Conservation (phyloP, 53 echinoderm and acorn worm genomes). For the Crossaster papposus region DNA sequence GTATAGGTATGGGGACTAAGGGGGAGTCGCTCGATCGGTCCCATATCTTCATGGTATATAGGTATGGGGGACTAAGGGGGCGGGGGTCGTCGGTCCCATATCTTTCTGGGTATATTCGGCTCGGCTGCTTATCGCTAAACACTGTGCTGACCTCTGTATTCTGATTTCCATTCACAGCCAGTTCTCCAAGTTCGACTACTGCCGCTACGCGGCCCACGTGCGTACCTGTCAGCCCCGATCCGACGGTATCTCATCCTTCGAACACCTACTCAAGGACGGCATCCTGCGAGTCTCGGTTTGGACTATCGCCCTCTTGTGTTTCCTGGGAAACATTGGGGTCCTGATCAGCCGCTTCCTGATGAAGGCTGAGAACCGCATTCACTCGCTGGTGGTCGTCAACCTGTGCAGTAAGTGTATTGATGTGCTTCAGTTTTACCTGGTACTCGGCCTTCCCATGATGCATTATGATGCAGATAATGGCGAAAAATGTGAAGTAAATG, state of each 20-base stretch:
- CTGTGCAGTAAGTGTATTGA: constrained; percentile 79
- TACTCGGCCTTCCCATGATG: not conserved
- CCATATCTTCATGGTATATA: no score
- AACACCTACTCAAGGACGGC: constrained; percentile 80
- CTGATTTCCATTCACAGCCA: constrained; percentile 21
- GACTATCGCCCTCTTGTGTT: constrained; percentile 86
- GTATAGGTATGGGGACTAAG: no score
- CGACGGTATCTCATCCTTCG: constrained; percentile 90
- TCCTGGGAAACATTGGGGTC: constrained; percentile 84
- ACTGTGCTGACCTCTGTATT: no score
- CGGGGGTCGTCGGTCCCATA: no score
- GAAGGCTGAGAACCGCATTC: constrained; percentile 87
- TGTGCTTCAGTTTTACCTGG: not conserved
- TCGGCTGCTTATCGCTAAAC: no score
- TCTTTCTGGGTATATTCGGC: no score
- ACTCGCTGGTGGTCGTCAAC: constrained; percentile 90
- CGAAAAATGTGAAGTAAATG: no score
- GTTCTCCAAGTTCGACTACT: constrained; percentile 79
- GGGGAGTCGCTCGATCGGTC: no score
- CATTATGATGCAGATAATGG: no score
- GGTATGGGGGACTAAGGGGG: no score
- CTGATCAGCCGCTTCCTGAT: constrained; percentile 78
- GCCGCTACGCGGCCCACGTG: constrained; percentile 82
- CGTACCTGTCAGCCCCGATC: constrained; percentile 77
- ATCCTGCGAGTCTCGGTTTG: constrained; percentile 84